Evolutionary conservation across 2,888 invertebrate species (phyloP).

Genomic region (Bibio marci): DNA sequence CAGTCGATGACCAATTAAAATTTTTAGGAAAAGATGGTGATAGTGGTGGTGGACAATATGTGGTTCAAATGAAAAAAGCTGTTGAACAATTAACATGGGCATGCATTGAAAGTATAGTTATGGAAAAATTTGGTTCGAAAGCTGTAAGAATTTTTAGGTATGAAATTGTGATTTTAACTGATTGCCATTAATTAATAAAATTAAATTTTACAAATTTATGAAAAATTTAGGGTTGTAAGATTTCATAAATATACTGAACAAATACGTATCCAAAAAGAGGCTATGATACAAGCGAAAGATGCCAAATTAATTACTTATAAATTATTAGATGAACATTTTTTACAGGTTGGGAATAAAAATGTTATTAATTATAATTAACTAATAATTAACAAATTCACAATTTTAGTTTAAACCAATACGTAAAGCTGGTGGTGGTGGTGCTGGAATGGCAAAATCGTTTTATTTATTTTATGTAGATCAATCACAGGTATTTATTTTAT

Average conservation of each 20-base stretch:
- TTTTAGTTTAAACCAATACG: slow-evolving; percentile 51
- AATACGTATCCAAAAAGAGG: slow-evolving; percentile 77
- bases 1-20: slow-evolving; percentile 61
- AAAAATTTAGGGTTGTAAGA: slow-evolving; percentile 47
- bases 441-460: slow-evolving; percentile 63
- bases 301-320: slow-evolving; percentile 77
- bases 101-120: slow-evolving; percentile 58
- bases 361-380: neutral
- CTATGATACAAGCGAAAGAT: slow-evolving; percentile 88
- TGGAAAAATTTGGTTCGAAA: slow-evolving; percentile 72
- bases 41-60: slow-evolving; percentile 67
- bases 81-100: slow-evolving; percentile 51
- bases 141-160: slow-evolving; percentile 70
- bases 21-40: slow-evolving; percentile 64
- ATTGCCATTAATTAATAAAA: slow-evolving; percentile 2
- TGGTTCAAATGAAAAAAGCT: slow-evolving; percentile 53
- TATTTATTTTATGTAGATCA: slow-evolving; percentile 60
- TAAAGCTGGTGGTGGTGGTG: slow-evolving; percentile 47
- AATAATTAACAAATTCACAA: slow-evolving; percentile 17
- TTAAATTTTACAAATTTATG: neutral
- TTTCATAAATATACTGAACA: slow-evolving; percentile 73
- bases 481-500: slow-evolving; percentile 26
- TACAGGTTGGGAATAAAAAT: slow-evolving; percentile 23
- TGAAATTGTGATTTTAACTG: neutral
- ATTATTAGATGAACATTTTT: slow-evolving; percentile 51